These are phyloP conservation scores for Choristoneura rosaceana DNA, from an alignment of 2,888 invertebrate genomes.

Conservation along the genomic window DNA sequence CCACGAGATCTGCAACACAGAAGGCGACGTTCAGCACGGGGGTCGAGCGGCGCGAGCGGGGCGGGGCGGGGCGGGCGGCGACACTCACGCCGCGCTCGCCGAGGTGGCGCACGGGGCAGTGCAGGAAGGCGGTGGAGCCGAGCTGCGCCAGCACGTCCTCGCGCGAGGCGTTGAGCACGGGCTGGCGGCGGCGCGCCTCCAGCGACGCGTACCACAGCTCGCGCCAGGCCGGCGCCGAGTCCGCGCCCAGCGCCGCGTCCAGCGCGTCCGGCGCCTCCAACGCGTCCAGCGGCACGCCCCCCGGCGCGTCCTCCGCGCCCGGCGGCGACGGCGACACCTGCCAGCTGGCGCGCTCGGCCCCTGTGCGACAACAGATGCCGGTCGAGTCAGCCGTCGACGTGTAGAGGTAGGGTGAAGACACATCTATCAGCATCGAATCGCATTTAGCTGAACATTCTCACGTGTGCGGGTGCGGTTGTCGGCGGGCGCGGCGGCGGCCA, in stretches of 20 bases:
- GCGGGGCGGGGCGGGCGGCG: not conserved
- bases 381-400: conserved; percentile 32
- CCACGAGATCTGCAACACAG: conserved; percentile 92
- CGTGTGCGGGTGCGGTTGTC: conserved; percentile 43
- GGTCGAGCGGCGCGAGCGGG: not conserved
- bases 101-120: conserved; percentile 91
- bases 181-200: conserved; percentile 75
- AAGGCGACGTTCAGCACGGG: not conserved
- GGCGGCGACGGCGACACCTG: conserved; percentile 42
- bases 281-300: conserved; percentile 61
- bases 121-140: conserved; percentile 91
- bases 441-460: too few species aligned
- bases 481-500: conserved; percentile 46
- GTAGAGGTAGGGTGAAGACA: too few species aligned
- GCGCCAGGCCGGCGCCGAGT: conserved; percentile 84
- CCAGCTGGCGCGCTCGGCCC: conserved; percentile 36
- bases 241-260: conserved; percentile 63
- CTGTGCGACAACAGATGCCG: not conserved
- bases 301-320: conserved; percentile 50
- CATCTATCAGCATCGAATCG: too few species aligned
- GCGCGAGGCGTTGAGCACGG: conserved; percentile 89
- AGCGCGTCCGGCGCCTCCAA: conserved; percentile 66
- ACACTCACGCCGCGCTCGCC: conserved; percentile 89
- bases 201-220: conserved; percentile 86
- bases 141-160: conserved; percentile 91